Percentiles rank a stretch among this genome's conserved stretches.
Conservation (phyloP, 2,113 vertebrate species). For the Cebidichthys violaceus region DNA sequence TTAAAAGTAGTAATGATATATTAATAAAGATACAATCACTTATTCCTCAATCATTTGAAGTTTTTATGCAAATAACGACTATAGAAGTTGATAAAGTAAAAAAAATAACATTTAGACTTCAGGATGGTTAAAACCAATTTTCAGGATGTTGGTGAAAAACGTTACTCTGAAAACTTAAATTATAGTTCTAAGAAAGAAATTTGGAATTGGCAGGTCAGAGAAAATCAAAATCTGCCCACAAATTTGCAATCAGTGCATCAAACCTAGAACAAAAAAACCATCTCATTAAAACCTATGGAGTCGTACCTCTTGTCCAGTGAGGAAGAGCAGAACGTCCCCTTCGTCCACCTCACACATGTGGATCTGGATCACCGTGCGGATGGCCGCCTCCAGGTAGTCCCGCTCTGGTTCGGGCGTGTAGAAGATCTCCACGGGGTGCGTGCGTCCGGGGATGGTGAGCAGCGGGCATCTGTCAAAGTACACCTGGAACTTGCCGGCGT, state of each 20-base stretch:
- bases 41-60: too few species aligned
- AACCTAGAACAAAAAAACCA: neutral
- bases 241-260: neutral
- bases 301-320: constrained; percentile 96
- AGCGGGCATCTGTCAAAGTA: constrained; percentile 97
- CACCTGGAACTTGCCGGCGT: constrained; percentile 98
- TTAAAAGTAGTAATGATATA: too few species aligned
- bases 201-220: neutral
- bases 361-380: constrained; percentile 96
- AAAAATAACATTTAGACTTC: too few species aligned
- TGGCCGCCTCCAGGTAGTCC: constrained; percentile 97
- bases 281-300: neutral
- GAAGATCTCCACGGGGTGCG: constrained; percentile 98
- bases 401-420: constrained; percentile 97
- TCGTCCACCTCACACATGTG: constrained; percentile 98
- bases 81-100: too few species aligned
- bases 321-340: constrained; percentile 93
- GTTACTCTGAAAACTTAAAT: too few species aligned
- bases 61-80: too few species aligned
- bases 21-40: too few species aligned
- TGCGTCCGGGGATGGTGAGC: constrained; percentile 95
- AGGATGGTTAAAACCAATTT: too few species aligned
- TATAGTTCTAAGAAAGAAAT: too few species aligned
- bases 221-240: neutral
- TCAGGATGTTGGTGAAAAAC: too few species aligned